Evolutionary conservation across 2,888 invertebrate genomes (phyloP).

Genomic region (Campaea margaritaria): DNA sequence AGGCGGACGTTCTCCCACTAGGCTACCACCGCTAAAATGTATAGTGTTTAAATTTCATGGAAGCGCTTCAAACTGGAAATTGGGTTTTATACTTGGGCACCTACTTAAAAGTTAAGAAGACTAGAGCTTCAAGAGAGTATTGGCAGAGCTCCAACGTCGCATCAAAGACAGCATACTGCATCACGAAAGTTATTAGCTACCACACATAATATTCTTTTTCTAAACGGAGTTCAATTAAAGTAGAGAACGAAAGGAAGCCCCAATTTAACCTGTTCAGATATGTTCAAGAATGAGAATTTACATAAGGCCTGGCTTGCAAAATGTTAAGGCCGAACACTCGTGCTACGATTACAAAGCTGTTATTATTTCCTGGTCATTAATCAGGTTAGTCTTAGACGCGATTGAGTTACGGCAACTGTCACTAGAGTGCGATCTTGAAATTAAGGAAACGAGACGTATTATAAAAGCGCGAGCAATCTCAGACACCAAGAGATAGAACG

Average conservation of each 20-base stretch:
- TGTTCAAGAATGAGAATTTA: constrained; percentile 44
- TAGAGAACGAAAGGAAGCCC: not conserved
- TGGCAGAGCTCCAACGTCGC: constrained; percentile 59
- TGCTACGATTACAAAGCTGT: constrained; percentile 44
- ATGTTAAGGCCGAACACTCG: constrained; percentile 51
- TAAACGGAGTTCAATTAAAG: constrained; percentile 5
- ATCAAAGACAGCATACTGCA: constrained; percentile 48
- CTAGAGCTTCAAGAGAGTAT: constrained; percentile 51
- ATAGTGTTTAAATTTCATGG: not conserved
- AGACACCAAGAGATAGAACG: constrained; percentile 64
- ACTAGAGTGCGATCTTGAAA: constrained; percentile 52
- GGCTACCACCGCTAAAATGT: not conserved
- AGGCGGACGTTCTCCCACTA: too few species aligned
- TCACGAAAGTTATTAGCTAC: constrained; percentile 49
- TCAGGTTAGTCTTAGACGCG: constrained; percentile 51
- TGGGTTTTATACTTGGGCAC: constrained; percentile 29
- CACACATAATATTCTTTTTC: constrained; percentile 34
- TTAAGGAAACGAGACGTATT: constrained; percentile 62
- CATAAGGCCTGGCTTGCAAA: constrained; percentile 48
- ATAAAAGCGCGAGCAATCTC: constrained; percentile 64
- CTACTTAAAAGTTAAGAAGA: constrained; percentile 39
- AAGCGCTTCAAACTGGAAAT: constrained; percentile 1
- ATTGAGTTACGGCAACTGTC: constrained; percentile 46
- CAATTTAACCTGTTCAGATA: constrained; percentile 28
- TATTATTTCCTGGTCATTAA: constrained; percentile 59